Conservation (phyloP, 92 coral and sea anemone genomes). For the Pocillopora grandis region DNA sequence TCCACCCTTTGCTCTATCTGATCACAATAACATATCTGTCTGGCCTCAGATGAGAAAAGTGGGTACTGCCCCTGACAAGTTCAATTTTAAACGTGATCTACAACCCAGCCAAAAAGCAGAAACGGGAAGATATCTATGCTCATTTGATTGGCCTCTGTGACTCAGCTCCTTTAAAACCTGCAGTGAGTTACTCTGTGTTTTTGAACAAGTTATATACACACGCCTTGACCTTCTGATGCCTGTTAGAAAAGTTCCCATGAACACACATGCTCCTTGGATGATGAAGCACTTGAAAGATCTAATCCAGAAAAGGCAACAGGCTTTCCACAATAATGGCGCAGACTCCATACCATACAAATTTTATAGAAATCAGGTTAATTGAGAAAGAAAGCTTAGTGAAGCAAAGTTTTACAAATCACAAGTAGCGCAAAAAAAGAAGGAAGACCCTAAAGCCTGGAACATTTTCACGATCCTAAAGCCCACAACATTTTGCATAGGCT, state of each 20-base stretch:
- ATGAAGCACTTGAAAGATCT: conserved; percentile 19
- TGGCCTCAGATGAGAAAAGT: neutral
- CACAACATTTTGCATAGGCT: too few relatives aligned
- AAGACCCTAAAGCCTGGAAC: conserved; percentile 23
- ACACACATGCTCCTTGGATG: conserved; percentile 30
- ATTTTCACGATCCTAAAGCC: too few relatives aligned
- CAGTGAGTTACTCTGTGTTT: conserved; percentile 5
- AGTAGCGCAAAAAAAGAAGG: conserved; percentile 17
- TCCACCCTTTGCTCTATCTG: conserved; percentile 6
- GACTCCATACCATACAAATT: conserved; percentile 22
- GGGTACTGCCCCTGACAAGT: neutral
- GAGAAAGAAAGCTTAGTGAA: neutral
- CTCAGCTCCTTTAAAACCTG: conserved; percentile 8
- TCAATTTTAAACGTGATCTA: neutral
- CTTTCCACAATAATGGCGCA: conserved; percentile 31
- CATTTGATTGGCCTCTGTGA: conserved; percentile 11
- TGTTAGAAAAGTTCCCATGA: conserved; percentile 11
- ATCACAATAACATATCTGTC: neutral
- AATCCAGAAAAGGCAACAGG: conserved; percentile 30
- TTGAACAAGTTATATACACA: conserved; percentile 6
- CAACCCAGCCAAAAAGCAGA: conserved; percentile 19
- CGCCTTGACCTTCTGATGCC: neutral
- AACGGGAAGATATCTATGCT: conserved; percentile 5
- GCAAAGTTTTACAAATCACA: conserved; percentile 29
- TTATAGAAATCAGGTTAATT: neutral